phyloP scores from a whole-genome alignment of 1,140 invertebrate genomes.

The Archegozetes longisetosus region DNA sequence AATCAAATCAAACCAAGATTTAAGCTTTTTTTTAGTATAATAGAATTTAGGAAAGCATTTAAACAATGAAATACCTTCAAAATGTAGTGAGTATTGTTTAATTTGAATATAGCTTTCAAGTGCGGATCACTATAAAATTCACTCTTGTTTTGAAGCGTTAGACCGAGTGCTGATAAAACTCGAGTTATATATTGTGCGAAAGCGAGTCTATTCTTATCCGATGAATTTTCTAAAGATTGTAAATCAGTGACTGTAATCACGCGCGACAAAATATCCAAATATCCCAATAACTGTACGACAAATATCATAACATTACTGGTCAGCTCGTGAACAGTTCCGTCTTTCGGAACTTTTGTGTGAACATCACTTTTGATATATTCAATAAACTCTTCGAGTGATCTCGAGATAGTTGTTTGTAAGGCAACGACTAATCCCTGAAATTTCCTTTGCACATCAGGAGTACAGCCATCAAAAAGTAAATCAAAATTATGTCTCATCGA shows the following conservation, averaged over 20 bases:
- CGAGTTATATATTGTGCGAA: conserved; percentile 23
- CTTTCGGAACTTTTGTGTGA: conserved; percentile 65
- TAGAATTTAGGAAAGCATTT: no score
- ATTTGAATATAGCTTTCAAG: conserved; percentile 59
- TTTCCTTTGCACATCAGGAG: conserved; percentile 17
- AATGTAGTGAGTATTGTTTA: conserved; percentile 88
- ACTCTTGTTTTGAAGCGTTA: conserved; percentile 64
- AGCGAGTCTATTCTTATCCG: conserved; percentile 21
- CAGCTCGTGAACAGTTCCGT: conserved; percentile 89
- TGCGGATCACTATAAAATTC: conserved; percentile 52
- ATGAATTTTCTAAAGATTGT: conserved; percentile 15
- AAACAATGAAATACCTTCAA: conserved; percentile 46
- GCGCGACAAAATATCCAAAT: conserved; percentile 20
- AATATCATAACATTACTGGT: conserved; percentile 81
- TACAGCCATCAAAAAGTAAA: conserved; percentile 41
- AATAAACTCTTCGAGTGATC: conserved; percentile 80
- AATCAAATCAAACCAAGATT: not conserved
- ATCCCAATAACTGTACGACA: conserved; percentile 53
- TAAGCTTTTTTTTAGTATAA: conserved; percentile 50
- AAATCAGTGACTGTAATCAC: conserved; percentile 21
- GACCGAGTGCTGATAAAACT: conserved; percentile 67
- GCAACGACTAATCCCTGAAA: conserved; percentile 54
- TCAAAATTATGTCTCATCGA: conserved; percentile 69
- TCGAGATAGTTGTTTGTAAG: conserved; percentile 56
- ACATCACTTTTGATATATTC: conserved; percentile 71